These are phyloP conservation scores for Drosophila histrio DNA, from an alignment of 2,888 invertebrate genomes.

Conservation along the genomic window DNA sequence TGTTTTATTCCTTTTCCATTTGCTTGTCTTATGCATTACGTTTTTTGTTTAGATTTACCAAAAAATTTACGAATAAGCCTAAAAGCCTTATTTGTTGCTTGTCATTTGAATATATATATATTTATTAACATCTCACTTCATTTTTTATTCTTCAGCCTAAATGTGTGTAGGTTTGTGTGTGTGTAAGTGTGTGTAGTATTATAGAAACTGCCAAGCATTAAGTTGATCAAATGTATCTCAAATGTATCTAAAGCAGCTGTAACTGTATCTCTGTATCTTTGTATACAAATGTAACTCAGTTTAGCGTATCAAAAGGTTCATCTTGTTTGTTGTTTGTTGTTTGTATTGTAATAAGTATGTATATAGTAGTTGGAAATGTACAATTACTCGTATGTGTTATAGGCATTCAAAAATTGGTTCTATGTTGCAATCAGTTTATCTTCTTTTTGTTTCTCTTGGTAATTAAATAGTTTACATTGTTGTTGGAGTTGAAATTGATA, in stretches of 20 bases:
- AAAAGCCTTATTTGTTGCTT: constrained; percentile 56
- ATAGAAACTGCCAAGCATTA: constrained; percentile 22
- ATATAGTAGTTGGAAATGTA: constrained; percentile 52
- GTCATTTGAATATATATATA: constrained; percentile 44
- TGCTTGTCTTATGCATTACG: constrained; percentile 50
- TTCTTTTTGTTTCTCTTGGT: background rate
- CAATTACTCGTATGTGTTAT: constrained; percentile 51
- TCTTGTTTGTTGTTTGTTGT: background rate
- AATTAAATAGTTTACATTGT: constrained; percentile 25
- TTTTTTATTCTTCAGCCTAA: constrained; percentile 43
- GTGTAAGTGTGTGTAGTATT: constrained; percentile 10
- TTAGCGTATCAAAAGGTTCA: constrained; percentile 59
- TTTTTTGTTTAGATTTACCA: constrained; percentile 47
- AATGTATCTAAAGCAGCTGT: constrained; percentile 5
- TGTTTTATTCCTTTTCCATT: constrained; percentile 45
- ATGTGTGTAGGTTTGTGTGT: constrained; percentile 15
- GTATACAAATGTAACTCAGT: constrained; percentile 27
- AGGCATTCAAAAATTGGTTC: constrained; percentile 75
- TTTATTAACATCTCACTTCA: constrained; percentile 55
- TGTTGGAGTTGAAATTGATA: constrained; percentile 21
- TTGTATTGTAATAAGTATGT: constrained; percentile 2
- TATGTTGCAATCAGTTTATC: constrained; percentile 50
- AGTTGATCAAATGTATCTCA: constrained; percentile 25
- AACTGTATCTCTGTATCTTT: constrained; percentile 18
- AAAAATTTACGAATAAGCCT: constrained; percentile 67